Conservation (phyloP, 2,888 invertebrate species). For the Microctonus aethiopoides region DNA sequence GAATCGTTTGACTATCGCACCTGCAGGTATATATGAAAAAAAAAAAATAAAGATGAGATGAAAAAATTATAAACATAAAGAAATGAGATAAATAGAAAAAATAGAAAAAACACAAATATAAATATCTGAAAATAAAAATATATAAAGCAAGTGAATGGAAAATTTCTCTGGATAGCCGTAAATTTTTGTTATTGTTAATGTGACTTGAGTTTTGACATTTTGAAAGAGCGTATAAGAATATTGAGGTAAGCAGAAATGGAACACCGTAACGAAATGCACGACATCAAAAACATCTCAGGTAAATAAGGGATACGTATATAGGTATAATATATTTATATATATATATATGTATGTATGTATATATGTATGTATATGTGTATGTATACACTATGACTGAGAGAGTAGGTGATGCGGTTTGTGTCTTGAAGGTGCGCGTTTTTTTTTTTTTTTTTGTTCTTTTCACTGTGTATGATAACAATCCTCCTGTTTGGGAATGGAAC, state of each 20-base stretch:
- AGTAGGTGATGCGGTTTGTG: conserved; percentile 16
- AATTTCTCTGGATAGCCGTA: conserved; percentile 20
- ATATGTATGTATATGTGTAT: too few relatives aligned
- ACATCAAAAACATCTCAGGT: conserved; percentile 35
- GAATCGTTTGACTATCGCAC: too few relatives aligned
- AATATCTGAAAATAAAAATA: neutral
- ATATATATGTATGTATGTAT: conserved; percentile 18
- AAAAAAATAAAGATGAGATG: too few relatives aligned
- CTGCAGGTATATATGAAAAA: too few relatives aligned
- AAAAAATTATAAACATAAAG: neutral
- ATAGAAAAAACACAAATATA: conserved; percentile 16
- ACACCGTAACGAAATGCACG: conserved; percentile 23
- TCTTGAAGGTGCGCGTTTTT: conserved; percentile 25
- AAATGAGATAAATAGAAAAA: neutral
- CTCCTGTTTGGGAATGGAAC: conserved; percentile 50
- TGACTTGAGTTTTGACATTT: conserved; percentile 34
- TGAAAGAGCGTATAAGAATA: conserved; percentile 25
- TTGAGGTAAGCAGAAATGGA: conserved; percentile 11
- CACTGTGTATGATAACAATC: conserved; percentile 54
- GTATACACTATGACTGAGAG: too few relatives aligned
- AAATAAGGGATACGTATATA: conserved; percentile 29
- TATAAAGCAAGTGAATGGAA: conserved; percentile 27
- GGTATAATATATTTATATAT: conserved; percentile 7
- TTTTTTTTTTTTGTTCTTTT: conserved; percentile 34
- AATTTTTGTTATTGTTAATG: conserved; percentile 37